These are phyloP conservation scores for Muntiacus muntjak DNA, from an alignment of 2,113 vertebrate genomes.

Conservation along the genomic window DNA sequence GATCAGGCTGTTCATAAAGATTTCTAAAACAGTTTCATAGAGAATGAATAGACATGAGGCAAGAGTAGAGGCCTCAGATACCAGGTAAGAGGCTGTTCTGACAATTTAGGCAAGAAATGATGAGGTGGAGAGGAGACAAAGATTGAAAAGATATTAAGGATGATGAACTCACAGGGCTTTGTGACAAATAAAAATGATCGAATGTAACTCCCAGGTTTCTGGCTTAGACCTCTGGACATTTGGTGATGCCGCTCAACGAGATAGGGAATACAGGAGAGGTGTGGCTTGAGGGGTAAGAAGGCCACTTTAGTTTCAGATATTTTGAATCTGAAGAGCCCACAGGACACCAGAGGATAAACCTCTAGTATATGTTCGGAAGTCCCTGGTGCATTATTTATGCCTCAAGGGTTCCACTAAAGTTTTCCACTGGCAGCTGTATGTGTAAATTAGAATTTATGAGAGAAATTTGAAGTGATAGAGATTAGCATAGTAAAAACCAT, in stretches of 20 bases:
- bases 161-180: neutral
- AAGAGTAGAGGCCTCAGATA: neutral
- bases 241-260: neutral
- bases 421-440: neutral
- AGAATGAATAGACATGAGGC: neutral
- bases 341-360: neutral
- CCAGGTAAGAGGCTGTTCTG: neutral
- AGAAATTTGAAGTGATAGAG: neutral
- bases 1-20: neutral
- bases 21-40: neutral
- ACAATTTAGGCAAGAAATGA: neutral
- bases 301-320: neutral
- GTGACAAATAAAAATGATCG: neutral
- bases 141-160: neutral
- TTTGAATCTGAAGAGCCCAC: neutral
- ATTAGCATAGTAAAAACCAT: neutral
- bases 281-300: neutral
- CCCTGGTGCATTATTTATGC: neutral
- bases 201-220: neutral
- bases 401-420: neutral
- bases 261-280: neutral
- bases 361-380: neutral
- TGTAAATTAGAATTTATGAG: conserved; percentile 5
- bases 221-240: neutral
- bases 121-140: neutral